A percentile compares a stretch with the other conserved stretches of the same genome.
These are phyloP conservation scores for Martes martes DNA, from an alignment of 2,113 vertebrate species.

Conservation along the genomic window DNA sequence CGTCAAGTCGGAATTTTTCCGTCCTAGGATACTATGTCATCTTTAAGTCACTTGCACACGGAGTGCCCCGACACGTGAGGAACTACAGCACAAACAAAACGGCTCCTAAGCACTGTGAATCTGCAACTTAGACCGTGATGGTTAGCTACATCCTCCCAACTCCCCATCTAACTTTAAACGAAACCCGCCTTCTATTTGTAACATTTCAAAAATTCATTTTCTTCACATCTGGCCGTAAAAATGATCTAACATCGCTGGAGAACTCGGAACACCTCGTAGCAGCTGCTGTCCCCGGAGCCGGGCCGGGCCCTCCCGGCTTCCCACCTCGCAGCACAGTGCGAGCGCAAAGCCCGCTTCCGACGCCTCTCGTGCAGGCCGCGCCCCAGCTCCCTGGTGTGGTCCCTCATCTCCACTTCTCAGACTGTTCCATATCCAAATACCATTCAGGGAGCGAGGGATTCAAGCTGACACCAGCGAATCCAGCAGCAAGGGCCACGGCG, in stretches of 20 bases:
- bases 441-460: no score
- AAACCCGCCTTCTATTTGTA: neutral
- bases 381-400: neutral
- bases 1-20: neutral
- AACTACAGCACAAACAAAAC: neutral
- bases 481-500: rapidly evolving
- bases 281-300: rapidly evolving
- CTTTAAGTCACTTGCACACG: rapidly evolving
- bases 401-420: neutral
- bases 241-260: rapidly evolving
- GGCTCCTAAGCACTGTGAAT: neutral
- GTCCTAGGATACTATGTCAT: rapidly evolving
- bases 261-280: neutral
- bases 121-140: rapidly evolving
- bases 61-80: neutral
- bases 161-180: neutral
- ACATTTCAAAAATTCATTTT: neutral
- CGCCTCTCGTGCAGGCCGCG: neutral
- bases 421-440: neutral
- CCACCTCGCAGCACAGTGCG: neutral
- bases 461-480: neutral
- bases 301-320: neutral
- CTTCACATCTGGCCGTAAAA: neutral
- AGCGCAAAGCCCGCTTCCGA: rapidly evolving
- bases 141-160: no score